A percentile compares a stretch with the other conserved stretches of the same genome.
Evolutionary conservation across 2,888 invertebrate genomes (phyloP).

Genomic region (Liopterus haemorrhoidalis): DNA sequence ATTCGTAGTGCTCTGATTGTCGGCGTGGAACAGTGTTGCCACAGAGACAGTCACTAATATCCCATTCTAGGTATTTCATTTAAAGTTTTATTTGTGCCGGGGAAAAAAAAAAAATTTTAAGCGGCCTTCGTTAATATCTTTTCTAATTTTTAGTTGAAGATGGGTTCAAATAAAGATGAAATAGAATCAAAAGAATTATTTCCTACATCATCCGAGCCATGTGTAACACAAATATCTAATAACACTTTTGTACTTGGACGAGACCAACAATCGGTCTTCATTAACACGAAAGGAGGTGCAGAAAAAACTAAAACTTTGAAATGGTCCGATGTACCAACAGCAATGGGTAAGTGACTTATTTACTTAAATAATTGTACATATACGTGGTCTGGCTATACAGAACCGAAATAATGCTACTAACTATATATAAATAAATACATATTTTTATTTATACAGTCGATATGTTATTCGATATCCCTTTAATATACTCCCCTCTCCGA

Average conservation of each 20-base stretch:
- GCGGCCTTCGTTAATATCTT: neutral
- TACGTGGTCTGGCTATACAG: neutral
- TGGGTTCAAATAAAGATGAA: no score
- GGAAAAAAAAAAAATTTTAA: no score
- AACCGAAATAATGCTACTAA: no score
- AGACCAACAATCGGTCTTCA: conserved; percentile 80
- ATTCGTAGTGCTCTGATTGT: no score
- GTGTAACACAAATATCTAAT: conserved; percentile 70
- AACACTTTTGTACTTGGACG: conserved; percentile 75
- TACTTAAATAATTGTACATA: conserved; percentile 9
- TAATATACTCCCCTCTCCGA: no score
- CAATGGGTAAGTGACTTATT: conserved; percentile 52
- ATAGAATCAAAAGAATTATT: conserved; percentile 76
- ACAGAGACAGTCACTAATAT: no score
- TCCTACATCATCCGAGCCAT: conserved; percentile 78
- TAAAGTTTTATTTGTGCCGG: no score
- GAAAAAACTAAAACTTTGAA: conserved; percentile 66
- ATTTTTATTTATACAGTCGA: no score
- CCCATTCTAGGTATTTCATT: no score
- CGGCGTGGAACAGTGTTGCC: no score
- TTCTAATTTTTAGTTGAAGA: conserved; percentile 38
- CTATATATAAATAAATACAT: neutral
- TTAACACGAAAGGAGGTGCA: conserved; percentile 67
- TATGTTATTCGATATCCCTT: no score
- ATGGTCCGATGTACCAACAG: conserved; percentile 73